phyloP scores from a whole-genome alignment of 2,888 invertebrate genomes.

The Chymomyza procnemis region DNA sequence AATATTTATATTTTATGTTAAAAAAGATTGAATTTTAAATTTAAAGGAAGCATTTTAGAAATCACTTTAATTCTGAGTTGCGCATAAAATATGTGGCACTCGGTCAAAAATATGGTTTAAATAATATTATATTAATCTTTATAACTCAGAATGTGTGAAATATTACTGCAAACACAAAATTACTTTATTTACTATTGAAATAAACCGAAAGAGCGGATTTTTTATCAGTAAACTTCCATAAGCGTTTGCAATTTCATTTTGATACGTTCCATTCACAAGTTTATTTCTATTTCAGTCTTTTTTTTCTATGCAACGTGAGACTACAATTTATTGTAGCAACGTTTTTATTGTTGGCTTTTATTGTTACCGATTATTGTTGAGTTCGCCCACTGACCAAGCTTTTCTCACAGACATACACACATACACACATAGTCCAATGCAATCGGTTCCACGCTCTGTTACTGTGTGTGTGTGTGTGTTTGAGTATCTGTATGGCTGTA shows the following conservation, averaged over 20 bases:
- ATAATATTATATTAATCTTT: too few species aligned
- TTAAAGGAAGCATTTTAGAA: too few species aligned
- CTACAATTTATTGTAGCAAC: conserved; percentile 21
- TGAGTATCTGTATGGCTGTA: conserved; percentile 27
- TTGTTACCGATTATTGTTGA: conserved; percentile 60
- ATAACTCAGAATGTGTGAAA: too few species aligned
- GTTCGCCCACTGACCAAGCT: conserved; percentile 13
- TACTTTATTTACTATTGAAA: background rate
- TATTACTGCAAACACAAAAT: too few species aligned
- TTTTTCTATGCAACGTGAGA: conserved; percentile 3
- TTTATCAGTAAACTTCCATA: conserved; percentile 34
- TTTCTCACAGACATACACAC: background rate
- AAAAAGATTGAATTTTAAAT: too few species aligned
- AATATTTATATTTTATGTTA: too few species aligned
- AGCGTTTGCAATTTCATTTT: conserved; percentile 39
- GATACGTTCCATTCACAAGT: conserved; percentile 22
- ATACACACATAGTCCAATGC: background rate
- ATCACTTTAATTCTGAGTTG: too few species aligned
- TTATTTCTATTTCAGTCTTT: conserved; percentile 19
- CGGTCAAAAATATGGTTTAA: too few species aligned
- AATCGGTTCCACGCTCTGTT: conserved; percentile 4
- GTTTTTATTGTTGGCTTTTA: conserved; percentile 39
- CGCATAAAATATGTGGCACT: too few species aligned
- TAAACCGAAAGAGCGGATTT: conserved; percentile 15
- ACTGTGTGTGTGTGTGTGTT: conserved; percentile 17